These are phyloP conservation scores for Mycetomoellerius zeteki DNA, from an alignment of 1,140 invertebrate genomes.

Conservation along the genomic window DNA sequence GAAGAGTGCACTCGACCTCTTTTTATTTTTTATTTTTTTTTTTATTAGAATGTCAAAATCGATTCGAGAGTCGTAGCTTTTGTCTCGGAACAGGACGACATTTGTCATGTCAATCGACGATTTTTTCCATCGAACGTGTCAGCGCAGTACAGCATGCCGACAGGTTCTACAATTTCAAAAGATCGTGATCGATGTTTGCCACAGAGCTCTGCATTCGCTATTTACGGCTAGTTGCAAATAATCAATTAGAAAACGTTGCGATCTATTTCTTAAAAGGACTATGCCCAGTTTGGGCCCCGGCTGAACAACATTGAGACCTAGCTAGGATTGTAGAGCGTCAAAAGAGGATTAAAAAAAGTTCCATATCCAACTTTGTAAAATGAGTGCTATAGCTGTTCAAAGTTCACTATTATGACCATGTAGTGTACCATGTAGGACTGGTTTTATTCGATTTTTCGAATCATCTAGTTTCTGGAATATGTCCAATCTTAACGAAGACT, in stretches of 20 bases:
- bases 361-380: too few relatives aligned
- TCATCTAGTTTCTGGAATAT: too few relatives aligned
- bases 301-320: too few relatives aligned
- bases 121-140: constrained; percentile 30
- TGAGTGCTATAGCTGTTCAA: too few relatives aligned
- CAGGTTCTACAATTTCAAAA: neutral
- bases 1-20: neutral
- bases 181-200: constrained; percentile 25
- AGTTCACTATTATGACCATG: too few relatives aligned
- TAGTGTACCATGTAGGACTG: too few relatives aligned
- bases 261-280: neutral
- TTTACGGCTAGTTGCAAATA: constrained; percentile 13
- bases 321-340: too few relatives aligned
- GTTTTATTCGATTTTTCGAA: too few relatives aligned
- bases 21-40: neutral
- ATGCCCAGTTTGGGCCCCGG: too few relatives aligned
- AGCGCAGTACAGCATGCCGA: neutral
- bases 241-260: neutral
- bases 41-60: constrained; percentile 10
- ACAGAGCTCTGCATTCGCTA: neutral
- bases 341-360: too few relatives aligned
- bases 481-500: too few relatives aligned
- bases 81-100: constrained; percentile 52
- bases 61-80: constrained; percentile 42
- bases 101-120: constrained; percentile 26